Percentiles rank a stretch among this genome's conserved stretches.
These are phyloP conservation scores for Sinodicranocentrus sp. DNA, from an alignment of 2,888 invertebrate species.

Conservation along the genomic window DNA sequence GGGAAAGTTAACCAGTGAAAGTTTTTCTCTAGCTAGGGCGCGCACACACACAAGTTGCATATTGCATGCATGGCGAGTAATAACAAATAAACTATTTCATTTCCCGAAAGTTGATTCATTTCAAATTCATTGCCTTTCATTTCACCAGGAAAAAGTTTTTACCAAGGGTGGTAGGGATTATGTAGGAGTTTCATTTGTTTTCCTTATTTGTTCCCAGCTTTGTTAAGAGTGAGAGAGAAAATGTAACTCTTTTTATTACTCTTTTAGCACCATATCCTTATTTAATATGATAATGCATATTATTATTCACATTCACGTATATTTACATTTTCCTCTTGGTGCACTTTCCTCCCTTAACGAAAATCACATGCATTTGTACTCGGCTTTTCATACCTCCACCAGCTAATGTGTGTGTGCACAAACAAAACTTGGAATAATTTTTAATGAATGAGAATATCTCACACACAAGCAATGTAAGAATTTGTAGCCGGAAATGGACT, in stretches of 20 bases:
- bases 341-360: background rate
- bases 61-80: background rate
- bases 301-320: too few relatives aligned
- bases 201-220: too few relatives aligned
- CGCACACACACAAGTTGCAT: background rate
- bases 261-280: slow-evolving; percentile 8
- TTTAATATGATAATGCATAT: slow-evolving; percentile 14
- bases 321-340: too few relatives aligned
- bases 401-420: background rate
- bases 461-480: slow-evolving; percentile 18
- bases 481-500: slow-evolving; percentile 57
- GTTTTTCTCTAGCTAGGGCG: too few relatives aligned
- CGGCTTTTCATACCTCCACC: background rate
- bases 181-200: too few relatives aligned
- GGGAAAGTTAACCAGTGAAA: too few relatives aligned
- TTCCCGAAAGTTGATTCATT: background rate
- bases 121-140: background rate
- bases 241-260: background rate
- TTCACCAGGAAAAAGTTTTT: background rate
- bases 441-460: slow-evolving; percentile 48
- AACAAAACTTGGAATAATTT: background rate
- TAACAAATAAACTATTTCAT: slow-evolving; percentile 1
- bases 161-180: too few relatives aligned
- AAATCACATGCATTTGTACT: background rate
- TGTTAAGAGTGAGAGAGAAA: too few relatives aligned